Percentiles rank a stretch among this genome's conserved stretches.
phyloP scores from a whole-genome alignment of 2,888 invertebrate genomes.

The Cylloceria caligata region DNA sequence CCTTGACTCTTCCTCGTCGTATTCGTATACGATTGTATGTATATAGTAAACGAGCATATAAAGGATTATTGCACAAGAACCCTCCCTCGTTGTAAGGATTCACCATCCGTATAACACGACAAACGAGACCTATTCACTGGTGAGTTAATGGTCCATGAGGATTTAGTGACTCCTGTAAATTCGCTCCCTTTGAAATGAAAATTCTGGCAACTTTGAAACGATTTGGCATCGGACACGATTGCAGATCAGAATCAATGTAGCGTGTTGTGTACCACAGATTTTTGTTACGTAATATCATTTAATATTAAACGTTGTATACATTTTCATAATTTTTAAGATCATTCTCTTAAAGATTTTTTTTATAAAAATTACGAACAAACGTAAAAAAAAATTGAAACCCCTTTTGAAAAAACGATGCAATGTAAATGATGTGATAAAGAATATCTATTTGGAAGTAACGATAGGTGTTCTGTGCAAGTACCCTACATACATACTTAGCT shows the following conservation, averaged over 20 bases:
- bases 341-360: too few relatives aligned
- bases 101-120: slow-evolving; percentile 19
- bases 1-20: background rate
- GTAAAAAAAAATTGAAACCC: background rate
- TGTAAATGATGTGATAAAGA: background rate
- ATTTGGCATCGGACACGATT: background rate
- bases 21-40: background rate
- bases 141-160: slow-evolving; percentile 42
- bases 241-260: too few relatives aligned
- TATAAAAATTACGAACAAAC: too few relatives aligned
- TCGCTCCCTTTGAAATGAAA: background rate
- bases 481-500: too few relatives aligned
- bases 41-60: background rate
- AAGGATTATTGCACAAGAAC: slow-evolving; percentile 1
- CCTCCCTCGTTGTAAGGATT: slow-evolving; percentile 4
- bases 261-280: background rate
- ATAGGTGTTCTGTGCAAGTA: background rate
- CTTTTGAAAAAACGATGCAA: background rate
- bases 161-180: slow-evolving; percentile 17
- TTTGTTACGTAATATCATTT: background rate
- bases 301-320: too few relatives aligned
- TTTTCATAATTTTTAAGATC: too few relatives aligned
- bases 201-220: background rate
- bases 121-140: slow-evolving; percentile 23
- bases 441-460: background rate